Conservation (phyloP, 2,888 invertebrate genomes). For the Ptilodon capucinus region DNA sequence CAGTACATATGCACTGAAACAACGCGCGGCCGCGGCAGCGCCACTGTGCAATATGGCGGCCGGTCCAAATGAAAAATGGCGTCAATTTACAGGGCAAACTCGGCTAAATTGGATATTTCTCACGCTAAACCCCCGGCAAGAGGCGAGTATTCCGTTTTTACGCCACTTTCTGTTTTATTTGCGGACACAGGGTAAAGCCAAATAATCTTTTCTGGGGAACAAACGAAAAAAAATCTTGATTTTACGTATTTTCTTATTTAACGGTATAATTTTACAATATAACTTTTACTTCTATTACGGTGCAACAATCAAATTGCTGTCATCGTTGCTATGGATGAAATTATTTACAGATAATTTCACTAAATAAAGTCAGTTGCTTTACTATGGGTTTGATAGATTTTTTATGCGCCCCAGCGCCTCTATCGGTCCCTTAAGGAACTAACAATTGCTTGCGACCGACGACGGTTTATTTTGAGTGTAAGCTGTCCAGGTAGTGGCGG, state of each 20-base stretch:
- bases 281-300: too few relatives aligned
- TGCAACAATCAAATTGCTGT: too few relatives aligned
- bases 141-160: slow-evolving; percentile 51
- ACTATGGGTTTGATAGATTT: too few relatives aligned
- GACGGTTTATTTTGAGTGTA: too few relatives aligned
- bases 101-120: slow-evolving; percentile 79
- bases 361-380: too few relatives aligned
- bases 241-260: slow-evolving; percentile 6
- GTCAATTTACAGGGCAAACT: slow-evolving; percentile 75
- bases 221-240: slow-evolving; percentile 16
- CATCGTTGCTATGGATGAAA: too few relatives aligned
- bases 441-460: too few relatives aligned
- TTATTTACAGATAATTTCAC: too few relatives aligned
- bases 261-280: too few relatives aligned
- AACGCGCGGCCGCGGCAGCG: slow-evolving; percentile 32
- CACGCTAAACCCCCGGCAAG: slow-evolving; percentile 56
- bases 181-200: slow-evolving; percentile 15
- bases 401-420: too few relatives aligned
- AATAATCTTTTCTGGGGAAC: slow-evolving; percentile 23
- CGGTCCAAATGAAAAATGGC: slow-evolving; percentile 72
- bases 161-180: slow-evolving; percentile 33
- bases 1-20: background rate
- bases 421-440: too few relatives aligned
- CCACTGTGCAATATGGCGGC: slow-evolving; percentile 61
- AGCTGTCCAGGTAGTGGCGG: too few relatives aligned